These are phyloP conservation scores for Microplitis mediator DNA, from an alignment of 1,140 invertebrate species.

Conservation along the genomic window DNA sequence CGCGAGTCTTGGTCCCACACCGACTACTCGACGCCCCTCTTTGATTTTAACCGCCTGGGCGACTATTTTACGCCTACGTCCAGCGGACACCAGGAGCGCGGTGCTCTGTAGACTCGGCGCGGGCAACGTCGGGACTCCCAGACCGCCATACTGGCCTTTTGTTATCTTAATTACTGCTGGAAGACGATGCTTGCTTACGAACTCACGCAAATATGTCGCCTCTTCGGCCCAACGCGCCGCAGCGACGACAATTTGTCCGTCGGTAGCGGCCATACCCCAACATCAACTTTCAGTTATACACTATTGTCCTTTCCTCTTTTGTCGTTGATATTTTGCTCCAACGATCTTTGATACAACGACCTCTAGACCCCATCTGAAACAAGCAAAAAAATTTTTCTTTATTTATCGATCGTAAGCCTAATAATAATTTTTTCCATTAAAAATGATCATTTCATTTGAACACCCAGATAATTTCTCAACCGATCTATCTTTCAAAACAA, in stretches of 20 bases:
- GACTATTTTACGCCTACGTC: constrained; percentile 82
- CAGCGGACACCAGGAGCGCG: constrained; percentile 81
- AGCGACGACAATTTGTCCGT: constrained; percentile 82
- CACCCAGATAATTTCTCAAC: too few species aligned
- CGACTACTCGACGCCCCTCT: constrained; percentile 77
- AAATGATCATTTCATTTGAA: too few species aligned
- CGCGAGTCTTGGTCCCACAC: constrained; percentile 79
- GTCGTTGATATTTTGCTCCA: not conserved
- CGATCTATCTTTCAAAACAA: too few species aligned
- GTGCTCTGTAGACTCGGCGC: constrained; percentile 83
- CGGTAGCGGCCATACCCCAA: constrained; percentile 76
- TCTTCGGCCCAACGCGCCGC: constrained; percentile 85
- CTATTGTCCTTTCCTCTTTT: not conserved
- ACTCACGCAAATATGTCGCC: constrained; percentile 78
- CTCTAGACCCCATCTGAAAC: constrained; percentile 47
- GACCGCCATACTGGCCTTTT: constrained; percentile 88
- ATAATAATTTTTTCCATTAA: too few species aligned
- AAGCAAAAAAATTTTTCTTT: constrained; percentile 4
- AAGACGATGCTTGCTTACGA: constrained; percentile 77
- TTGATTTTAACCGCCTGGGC: constrained; percentile 91
- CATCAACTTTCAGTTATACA: not conserved
- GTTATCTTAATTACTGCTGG: constrained; percentile 88
- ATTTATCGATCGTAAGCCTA: too few species aligned
- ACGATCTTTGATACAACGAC: constrained; percentile 15
- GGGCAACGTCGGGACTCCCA: constrained; percentile 84